Evolutionary conservation across 2,888 invertebrate species (phyloP), one percentile per base, ranked within the genome.

Genomic region (Yponomeuta evonymella): DNA sequence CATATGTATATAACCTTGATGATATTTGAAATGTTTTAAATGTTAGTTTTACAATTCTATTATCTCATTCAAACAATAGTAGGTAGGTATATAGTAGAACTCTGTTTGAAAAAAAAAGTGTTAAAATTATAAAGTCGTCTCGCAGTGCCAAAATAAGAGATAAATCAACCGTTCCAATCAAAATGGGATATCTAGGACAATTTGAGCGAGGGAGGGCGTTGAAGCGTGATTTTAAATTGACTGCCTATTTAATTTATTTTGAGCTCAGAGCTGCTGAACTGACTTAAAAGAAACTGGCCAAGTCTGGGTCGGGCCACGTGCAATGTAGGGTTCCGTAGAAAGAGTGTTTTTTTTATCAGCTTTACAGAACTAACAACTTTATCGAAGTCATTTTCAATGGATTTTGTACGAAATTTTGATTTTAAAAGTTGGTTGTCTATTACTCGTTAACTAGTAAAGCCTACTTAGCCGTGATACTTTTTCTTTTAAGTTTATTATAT

Each of bases 141-240:
- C 76, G 79, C 77, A 74, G 73, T 76, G 77, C 76, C 84, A 85
- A 88, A 88, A 90, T 87, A 88, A 86, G 87, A 87, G 84, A 91
- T 91, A 91, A 91, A 90, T 91, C 91, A 89, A 86, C 83, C 83
- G 83, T 86, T 88, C 88, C 84, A 88, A 91, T 91, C 90, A 90
- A 90, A 91, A 90, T 82, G 86, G 89, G 86, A 87, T 89, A 90
- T 89, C 83, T 83, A 85, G 84, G 90, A 89, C 89, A 90, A 90
- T 89, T 90, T 87, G 83, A 84, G 83, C 82, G 78, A 78, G 86
- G 86, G 88, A 85, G 89, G 86, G 88, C 79, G 86, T 77, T 75
- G 82, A 83, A 85, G 83, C 86, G 83, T 88, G 88, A 84, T 87
- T 87, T 88, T 84, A 89, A 91, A 91, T 90, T 86, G 89, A 85